Evolutionary conservation across 2,888 invertebrate genomes (phyloP), one percentile per base, ranked within the genome.

Genomic region (Tridacna gigas): DNA sequence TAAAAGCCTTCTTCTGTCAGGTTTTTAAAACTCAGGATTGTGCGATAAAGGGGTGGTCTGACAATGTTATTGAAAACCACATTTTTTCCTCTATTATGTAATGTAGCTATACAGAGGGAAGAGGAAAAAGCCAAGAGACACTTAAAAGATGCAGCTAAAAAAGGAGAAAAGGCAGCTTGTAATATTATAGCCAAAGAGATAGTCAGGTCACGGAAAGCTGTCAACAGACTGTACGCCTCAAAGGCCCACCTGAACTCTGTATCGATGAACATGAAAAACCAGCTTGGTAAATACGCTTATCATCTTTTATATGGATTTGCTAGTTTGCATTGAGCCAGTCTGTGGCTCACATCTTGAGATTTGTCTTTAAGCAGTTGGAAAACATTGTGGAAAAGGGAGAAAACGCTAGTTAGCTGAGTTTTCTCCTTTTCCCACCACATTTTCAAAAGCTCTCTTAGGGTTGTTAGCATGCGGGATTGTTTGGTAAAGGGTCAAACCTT

Each of bases 231-330:
- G 89, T 97, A 99, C 94, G 97, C 98, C 0, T 98, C 99, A 15
- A 99, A 99, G 95, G 99, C 99, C 12, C 99, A 99, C 93, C 96
- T 99, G 26, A 99, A 98, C 95, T 99, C 99, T 0, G 97, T 99
- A 18, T 97, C 98, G 91, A 96, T 99, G 96, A 98, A 98, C 95
- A 99, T 99, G 99, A 98, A 99, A 95, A 98, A 99, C 95, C 99
- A 99, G 95, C 95, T 99, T 91, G 97, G 98, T 98, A 95, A 93
- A 95, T 92, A 18, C 15, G 13, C 22, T 63, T 25, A n/a, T 20
- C 56, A 9, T 11, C n/a, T 18, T 12, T n/a, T 4, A 37, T 7
- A 37, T 37, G 37, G 2, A 37, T 37, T 37, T 4, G 37, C 2
- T 37, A 4, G 37, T 2, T 7, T 37, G 37, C 37, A n/a, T n/a